phyloP scores from a whole-genome alignment of 2,113 vertebrate species.

The Platysteira castanea region DNA sequence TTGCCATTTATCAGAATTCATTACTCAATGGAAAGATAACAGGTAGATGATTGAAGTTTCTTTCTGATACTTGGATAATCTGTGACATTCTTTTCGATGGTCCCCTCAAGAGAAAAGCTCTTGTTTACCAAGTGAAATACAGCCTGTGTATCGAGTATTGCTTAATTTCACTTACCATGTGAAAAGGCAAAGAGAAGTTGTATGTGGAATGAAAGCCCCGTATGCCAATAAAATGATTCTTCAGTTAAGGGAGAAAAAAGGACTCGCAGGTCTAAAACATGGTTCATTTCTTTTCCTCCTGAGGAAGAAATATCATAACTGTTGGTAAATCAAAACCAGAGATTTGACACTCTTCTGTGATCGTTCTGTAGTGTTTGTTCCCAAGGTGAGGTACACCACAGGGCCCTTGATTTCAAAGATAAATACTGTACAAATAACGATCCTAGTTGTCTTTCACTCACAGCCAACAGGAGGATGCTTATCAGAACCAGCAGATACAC shows the following conservation, averaged over 20 bases:
- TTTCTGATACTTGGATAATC: background rate
- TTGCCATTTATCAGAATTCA: slow-evolving; percentile 2
- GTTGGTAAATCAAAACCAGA: slow-evolving; percentile 70
- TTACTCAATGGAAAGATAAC: background rate
- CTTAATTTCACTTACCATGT: slow-evolving; percentile 37
- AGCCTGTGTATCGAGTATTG: background rate
- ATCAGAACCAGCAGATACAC: slow-evolving; percentile 80
- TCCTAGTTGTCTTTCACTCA: slow-evolving; percentile 81
- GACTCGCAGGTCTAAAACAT: slow-evolving; percentile 17
- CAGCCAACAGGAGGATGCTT: slow-evolving; percentile 85
- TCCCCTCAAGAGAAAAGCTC: slow-evolving; percentile 30
- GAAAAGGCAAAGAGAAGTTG: background rate
- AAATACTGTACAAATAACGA: slow-evolving; percentile 83
- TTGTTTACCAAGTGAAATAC: slow-evolving; percentile 23
- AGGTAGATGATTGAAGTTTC: slow-evolving; percentile 26
- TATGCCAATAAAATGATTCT: slow-evolving; percentile 34
- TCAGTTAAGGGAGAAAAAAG: slow-evolving; percentile 36
- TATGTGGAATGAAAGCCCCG: slow-evolving; percentile 20
- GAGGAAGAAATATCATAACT: slow-evolving; percentile 63
- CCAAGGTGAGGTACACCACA: slow-evolving; percentile 73
- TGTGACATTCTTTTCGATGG: background rate
- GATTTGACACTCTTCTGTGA: slow-evolving; percentile 67
- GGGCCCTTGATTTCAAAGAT: slow-evolving; percentile 87
- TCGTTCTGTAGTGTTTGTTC: slow-evolving; percentile 68
- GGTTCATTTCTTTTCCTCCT: slow-evolving; percentile 48